Percentiles rank a stretch among this genome's conserved stretches.
phyloP scores from a whole-genome alignment of 1,140 invertebrate species.

The Euwallacea fornicatus region DNA sequence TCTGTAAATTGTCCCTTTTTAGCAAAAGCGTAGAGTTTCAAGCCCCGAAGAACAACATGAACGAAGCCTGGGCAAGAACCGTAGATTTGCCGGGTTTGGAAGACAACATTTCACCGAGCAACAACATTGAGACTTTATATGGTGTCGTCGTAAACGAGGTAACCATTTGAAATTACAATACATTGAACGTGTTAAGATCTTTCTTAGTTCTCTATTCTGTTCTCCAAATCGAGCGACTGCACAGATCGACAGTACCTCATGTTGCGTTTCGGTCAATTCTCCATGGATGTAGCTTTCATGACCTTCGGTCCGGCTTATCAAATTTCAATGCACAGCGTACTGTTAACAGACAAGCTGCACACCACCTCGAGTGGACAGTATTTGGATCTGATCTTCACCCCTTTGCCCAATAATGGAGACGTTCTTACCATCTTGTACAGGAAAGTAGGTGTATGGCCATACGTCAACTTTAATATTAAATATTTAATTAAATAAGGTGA shows the following conservation, averaged over 20 bases:
- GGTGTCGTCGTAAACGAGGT: constrained; percentile 74
- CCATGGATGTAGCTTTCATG: constrained; percentile 75
- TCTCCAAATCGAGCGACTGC: constrained; percentile 65
- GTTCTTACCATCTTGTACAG: constrained; percentile 74
- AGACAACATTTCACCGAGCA: constrained; percentile 79
- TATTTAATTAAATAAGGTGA: constrained; percentile 59
- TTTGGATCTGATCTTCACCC: constrained; percentile 68
- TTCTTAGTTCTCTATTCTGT: constrained; percentile 47
- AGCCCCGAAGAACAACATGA: constrained; percentile 43
- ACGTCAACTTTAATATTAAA: background rate
- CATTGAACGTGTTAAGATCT: background rate
- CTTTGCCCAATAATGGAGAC: constrained; percentile 61
- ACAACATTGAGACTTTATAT: constrained; percentile 71
- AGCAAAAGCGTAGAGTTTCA: constrained; percentile 34
- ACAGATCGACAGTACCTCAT: constrained; percentile 76
- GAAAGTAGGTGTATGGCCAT: constrained; percentile 60
- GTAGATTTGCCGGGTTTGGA: constrained; percentile 81
- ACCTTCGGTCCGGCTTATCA: constrained; percentile 78
- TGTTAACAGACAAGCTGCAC: constrained; percentile 81
- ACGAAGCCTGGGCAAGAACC: constrained; percentile 71
- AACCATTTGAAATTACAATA: constrained; percentile 15
- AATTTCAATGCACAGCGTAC: constrained; percentile 68
- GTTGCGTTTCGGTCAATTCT: constrained; percentile 69
- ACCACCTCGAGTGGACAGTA: constrained; percentile 74
- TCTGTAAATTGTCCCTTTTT: constrained; percentile 6